phyloP scores from a whole-genome alignment of 2,797 vertebrate genomes.

The Spinus olivaceus region DNA sequence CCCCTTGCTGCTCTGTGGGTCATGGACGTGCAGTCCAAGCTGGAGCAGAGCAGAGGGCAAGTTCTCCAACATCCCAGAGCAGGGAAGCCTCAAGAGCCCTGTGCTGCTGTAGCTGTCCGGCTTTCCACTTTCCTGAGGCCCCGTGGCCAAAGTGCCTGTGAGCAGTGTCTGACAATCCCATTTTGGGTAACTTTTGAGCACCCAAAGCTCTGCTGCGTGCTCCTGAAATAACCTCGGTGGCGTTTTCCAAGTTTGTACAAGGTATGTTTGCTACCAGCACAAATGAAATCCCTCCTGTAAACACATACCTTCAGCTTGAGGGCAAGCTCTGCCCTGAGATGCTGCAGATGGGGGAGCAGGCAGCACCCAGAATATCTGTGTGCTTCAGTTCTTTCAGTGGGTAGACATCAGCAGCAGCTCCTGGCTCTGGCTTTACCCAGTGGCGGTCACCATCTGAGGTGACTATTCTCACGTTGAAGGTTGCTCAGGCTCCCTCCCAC shows the following conservation, averaged over 20 bases:
- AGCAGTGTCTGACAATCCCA: background rate
- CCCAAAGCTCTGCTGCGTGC: rapidly evolving
- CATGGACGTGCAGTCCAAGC: rapidly evolving
- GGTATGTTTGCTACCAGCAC: background rate
- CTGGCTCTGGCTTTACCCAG: background rate
- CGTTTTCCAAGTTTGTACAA: conserved; percentile 39
- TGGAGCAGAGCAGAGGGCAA: background rate
- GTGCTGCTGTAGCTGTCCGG: background rate
- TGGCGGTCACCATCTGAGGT: background rate
- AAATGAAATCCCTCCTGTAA: background rate
- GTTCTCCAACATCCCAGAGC: background rate
- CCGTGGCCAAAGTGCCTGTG: background rate
- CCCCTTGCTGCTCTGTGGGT: background rate
- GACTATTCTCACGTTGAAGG: background rate
- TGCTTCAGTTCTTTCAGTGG: background rate
- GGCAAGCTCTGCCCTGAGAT: background rate
- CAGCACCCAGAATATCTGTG: background rate
- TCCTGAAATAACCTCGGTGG: background rate
- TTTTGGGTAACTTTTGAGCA: background rate
- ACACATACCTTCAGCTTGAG: background rate
- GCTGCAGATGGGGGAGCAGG: background rate
- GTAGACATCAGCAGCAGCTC: background rate
- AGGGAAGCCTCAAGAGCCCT: background rate
- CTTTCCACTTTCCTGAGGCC: background rate
- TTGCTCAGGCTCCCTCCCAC: background rate